phyloP scores from a whole-genome alignment of 2,888 invertebrate species.

The Temnothorax ravouxi region DNA sequence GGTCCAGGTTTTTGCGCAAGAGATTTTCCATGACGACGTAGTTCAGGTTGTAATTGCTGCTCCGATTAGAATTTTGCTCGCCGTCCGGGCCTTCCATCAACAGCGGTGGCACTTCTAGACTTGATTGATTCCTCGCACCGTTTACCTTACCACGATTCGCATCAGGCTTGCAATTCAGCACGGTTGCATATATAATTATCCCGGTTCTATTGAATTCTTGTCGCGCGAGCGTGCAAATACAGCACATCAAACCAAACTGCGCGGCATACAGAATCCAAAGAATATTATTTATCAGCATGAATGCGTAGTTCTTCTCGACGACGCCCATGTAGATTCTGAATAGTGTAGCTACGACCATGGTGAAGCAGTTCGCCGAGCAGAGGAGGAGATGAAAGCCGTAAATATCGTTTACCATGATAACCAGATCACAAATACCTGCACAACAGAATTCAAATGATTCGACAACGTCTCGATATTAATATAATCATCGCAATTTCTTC shows the following conservation, averaged over 20 bases:
- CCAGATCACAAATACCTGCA: slow-evolving; percentile 75
- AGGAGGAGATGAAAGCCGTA: slow-evolving; percentile 78
- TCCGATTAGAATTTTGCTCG: slow-evolving; percentile 36
- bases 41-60: slow-evolving; percentile 42
- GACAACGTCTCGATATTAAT: background rate
- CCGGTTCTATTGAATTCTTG: slow-evolving; percentile 77
- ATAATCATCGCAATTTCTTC: background rate
- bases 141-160: slow-evolving; percentile 36
- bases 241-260: slow-evolving; percentile 77
- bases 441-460: background rate
- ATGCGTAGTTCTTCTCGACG: slow-evolving; percentile 75
- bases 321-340: slow-evolving; percentile 82
- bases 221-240: slow-evolving; percentile 72
- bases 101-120: slow-evolving; percentile 20
- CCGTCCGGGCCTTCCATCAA: background rate
- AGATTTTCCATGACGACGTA: slow-evolving; percentile 61
- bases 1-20: slow-evolving; percentile 60
- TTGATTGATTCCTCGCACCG: background rate
- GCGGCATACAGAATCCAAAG: slow-evolving; percentile 79
- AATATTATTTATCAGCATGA: slow-evolving; percentile 80
- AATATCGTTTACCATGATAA: slow-evolving; percentile 75
- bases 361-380: slow-evolving; percentile 79
- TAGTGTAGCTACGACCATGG: slow-evolving; percentile 80
- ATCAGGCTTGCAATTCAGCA: slow-evolving; percentile 63
- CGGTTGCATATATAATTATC: slow-evolving; percentile 69